Conservation (phyloP, 30 jellyfish, hydroid and myxozoan genomes). For the Pelagia noctiluca region DNA sequence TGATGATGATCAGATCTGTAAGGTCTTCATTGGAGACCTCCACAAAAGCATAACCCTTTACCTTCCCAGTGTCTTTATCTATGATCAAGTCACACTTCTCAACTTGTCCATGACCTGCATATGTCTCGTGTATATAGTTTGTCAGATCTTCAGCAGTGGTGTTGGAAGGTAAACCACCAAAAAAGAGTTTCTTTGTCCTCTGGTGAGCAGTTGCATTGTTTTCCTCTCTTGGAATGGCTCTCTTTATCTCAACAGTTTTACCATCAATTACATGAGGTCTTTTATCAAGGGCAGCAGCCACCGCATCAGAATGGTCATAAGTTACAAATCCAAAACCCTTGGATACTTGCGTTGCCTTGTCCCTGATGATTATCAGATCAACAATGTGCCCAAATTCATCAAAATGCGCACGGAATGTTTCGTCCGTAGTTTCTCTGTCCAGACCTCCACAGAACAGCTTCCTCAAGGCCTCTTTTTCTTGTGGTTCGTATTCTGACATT, state of each 20-base stretch:
- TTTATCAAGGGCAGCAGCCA: slow-evolving; percentile 71
- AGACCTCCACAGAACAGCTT: too few species aligned
- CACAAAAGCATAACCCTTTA: slow-evolving; percentile 85
- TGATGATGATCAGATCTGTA: slow-evolving; percentile 83
- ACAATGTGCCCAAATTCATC: slow-evolving; percentile 79
- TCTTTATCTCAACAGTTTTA: slow-evolving; percentile 77
- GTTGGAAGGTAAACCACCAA: slow-evolving; percentile 81
- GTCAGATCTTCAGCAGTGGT: slow-evolving; percentile 76
- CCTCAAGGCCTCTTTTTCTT: too few species aligned
- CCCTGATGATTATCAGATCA: slow-evolving; percentile 86
- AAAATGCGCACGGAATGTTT: slow-evolving; percentile 76
- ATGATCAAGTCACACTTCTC: slow-evolving; percentile 76
- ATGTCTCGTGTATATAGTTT: slow-evolving; percentile 64
- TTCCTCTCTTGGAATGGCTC: slow-evolving; percentile 97
- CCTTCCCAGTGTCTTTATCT: slow-evolving; percentile 77
- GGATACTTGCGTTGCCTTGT: slow-evolving; percentile 63
- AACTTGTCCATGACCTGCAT: slow-evolving; percentile 74
- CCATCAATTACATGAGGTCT: slow-evolving; percentile 92
- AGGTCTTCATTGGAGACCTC: slow-evolving; percentile 80
- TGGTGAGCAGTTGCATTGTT: slow-evolving; percentile 81
- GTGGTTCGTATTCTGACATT: too few species aligned
- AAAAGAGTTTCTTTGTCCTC: slow-evolving; percentile 85
- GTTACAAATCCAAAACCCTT: slow-evolving; percentile 98
- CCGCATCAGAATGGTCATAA: slow-evolving; percentile 73
- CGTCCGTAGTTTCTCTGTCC: slow-evolving; percentile 79